Base-by-base conservation (phyloP, 2,888 invertebrate genomes). In the Lagria hirta region DNA sequence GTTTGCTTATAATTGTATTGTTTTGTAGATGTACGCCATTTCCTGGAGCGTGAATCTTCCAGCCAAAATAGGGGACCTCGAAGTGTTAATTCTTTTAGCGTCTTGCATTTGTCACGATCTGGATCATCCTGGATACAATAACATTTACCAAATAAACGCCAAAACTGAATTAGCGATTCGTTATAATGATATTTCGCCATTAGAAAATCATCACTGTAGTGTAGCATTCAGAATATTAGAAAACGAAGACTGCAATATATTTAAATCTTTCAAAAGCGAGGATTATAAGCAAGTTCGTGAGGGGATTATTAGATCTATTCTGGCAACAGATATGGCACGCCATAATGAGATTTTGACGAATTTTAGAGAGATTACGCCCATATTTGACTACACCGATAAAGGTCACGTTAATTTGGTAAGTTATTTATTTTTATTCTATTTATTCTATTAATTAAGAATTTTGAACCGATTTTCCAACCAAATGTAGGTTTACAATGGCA, bases 161-260 rank as follows among this genome's bases (percentile, higher is more conserved):
- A 80, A 84, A 62, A 89, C 89, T 24, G 88, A 88, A 66, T 72
- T 89, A 63, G 88, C 88, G 16, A 77, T 89, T 53, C 80, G 88
- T 66, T 89, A 89, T 73, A 89, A 89, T 71, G 88, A 89, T 74
- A 88, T 88, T 64, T 88, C 88, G 35, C 88, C 88, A 2, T 72
- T 89, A 65, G 89, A 89, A 71, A 89, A 89, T 71, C 89, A 89
- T 69, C 89, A 89, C 67, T 88, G 88, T 71, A 88, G 88, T 49
- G 86, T 89, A 57, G 85, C 88, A 27, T 89, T 89, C 71, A 81
- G 86, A 48, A 80, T 89, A 54, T 75, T 89, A 55, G 86, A 86
- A 64, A 81, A 85, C 62, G 83, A 85, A 38, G 86, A 87, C 63
- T 86, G 86, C 70, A 89, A 89, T 70, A 86, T 89, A 55, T 83